Evolutionary conservation across 2,888 invertebrate species (phyloP), one percentile per base, ranked within the genome.

Genomic region (Agonopterix subpropinquella): DNA sequence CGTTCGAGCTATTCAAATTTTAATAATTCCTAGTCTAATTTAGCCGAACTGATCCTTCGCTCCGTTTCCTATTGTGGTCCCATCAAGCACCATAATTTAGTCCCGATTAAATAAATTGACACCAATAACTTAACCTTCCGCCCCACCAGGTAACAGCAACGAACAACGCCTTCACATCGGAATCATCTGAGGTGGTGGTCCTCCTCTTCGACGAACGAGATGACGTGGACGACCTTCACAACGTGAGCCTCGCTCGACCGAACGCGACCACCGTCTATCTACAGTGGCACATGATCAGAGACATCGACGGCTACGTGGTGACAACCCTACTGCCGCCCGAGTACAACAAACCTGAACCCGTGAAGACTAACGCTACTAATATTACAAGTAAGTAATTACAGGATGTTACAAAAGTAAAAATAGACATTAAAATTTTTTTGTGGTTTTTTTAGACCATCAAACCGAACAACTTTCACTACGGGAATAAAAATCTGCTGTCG

Each of bases 161-260:
- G 42, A 95, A 94, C 70, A 80, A 80, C 11, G 85, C 85, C 1
- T 87, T 83, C 61, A 89, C 90, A 37, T 95, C 95, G 0, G 77
- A 80, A 4, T 84, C 89, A 1, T 94, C 95, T 0, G 81, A 89
- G 11, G 85, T 91, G 2, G 82, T 84, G 5, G 85, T 77, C 5
- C 67, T 95, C 9, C 79, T 79, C 0, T 94, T 94, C 67, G 93
- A 94, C 61, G 91, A 90, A 0, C 85, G 90, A 10, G 91, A 92
- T 0, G 91, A 92, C 59, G 86, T 94, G 2, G 91, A 92, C 54
- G 83, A 89, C 9, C 82, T 94, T 0, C 79, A 85, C 43, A 89
- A 92, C 57, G 81, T 94, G 1, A 80, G 75, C 43, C 72, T 91
- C 35, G 62, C 78, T 1, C 80, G 82, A 0, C 70, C 77, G 2